Conservation (phyloP, 53 echinoderm and acorn worm species). For the Antedon mediterranea region DNA sequence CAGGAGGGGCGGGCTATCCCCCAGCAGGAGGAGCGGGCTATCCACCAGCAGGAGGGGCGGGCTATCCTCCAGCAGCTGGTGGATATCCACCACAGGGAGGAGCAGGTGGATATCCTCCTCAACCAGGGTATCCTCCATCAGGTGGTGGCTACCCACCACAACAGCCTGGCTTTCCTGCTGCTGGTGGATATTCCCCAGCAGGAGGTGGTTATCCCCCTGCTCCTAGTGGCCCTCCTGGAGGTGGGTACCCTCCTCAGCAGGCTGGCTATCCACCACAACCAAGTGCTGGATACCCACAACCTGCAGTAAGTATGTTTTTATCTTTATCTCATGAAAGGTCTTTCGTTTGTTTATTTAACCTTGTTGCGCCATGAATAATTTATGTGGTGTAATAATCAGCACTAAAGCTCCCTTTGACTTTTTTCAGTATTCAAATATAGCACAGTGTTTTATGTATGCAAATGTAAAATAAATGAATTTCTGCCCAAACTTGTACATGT, state of each 20-base stretch:
- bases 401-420: too few species aligned
- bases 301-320: neutral
- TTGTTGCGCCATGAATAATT: too few species aligned
- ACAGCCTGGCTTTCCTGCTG: slow-evolving; percentile 20
- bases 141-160: slow-evolving; percentile 27
- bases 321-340: too few species aligned
- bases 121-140: neutral
- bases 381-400: too few species aligned
- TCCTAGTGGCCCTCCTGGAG: neutral
- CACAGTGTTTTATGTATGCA: too few species aligned
- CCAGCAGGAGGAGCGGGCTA: slow-evolving; percentile 3
- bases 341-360: too few species aligned
- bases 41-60: slow-evolving; percentile 5
- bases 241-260: slow-evolving; percentile 26
- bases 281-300: slow-evolving; percentile 11
- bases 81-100: slow-evolving; percentile 18
- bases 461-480: too few species aligned
- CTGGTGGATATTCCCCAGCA: slow-evolving; percentile 28
- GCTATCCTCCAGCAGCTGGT: slow-evolving; percentile 34
- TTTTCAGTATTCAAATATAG: too few species aligned
- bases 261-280: slow-evolving; percentile 15
- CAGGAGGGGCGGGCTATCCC: neutral
- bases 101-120: slow-evolving; percentile 24
- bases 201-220: neutral
- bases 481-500: too few species aligned